Evolutionary conservation across 1,140 invertebrate species (phyloP).

Genomic region (Glomeris maerens): DNA sequence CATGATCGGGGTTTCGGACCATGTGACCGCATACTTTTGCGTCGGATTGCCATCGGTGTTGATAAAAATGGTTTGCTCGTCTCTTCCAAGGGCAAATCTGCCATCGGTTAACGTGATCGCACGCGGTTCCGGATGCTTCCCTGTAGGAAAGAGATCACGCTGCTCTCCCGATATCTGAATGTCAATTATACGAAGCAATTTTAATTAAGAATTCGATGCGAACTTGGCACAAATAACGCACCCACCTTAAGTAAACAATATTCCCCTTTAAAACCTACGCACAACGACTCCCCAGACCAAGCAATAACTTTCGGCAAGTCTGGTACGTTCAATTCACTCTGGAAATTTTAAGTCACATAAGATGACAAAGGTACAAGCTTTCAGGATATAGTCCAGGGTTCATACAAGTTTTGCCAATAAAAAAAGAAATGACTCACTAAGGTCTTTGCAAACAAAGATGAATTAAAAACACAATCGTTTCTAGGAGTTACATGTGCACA

Average conservation of each 20-base stretch:
- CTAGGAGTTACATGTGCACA: no score
- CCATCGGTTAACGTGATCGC: conserved; percentile 56
- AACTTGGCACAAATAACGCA: conserved; percentile 14
- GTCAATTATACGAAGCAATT: background rate
- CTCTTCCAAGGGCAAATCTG: conserved; percentile 59
- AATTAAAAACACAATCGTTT: no score
- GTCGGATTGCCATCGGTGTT: conserved; percentile 52
- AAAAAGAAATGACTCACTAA: conserved; percentile 5
- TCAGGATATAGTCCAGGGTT: background rate
- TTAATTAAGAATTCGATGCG: background rate
- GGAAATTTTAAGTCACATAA: conserved; percentile 8
- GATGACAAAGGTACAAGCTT: conserved; percentile 3
- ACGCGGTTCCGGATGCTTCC: conserved; percentile 64
- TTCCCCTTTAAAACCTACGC: conserved; percentile 68
- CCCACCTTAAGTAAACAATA: conserved; percentile 61
- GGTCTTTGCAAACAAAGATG: no score
- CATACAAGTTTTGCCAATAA: background rate
- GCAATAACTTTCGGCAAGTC: conserved; percentile 69
- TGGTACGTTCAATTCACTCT: conserved; percentile 56
- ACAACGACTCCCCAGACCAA: conserved; percentile 72
- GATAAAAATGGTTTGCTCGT: conserved; percentile 69
- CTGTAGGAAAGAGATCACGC: conserved; percentile 72
- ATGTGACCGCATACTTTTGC: conserved; percentile 55
- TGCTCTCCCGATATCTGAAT: conserved; percentile 38
- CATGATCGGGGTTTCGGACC: conserved; percentile 61